phyloP scores from a whole-genome alignment of 2,888 invertebrate species.

The Cheilosia scutellata region DNA sequence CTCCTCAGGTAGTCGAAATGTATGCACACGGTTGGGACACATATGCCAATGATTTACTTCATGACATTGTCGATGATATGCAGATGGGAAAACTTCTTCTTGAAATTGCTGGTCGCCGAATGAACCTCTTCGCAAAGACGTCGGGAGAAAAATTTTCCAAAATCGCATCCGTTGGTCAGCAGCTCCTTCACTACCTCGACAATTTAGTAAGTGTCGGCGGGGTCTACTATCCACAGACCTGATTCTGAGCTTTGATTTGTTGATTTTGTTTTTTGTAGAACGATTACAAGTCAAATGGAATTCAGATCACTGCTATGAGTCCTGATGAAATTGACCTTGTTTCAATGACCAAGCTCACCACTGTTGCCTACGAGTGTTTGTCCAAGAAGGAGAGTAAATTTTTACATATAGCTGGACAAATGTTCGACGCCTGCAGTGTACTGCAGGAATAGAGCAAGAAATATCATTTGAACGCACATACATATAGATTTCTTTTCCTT shows the following conservation, averaged over 20 bases:
- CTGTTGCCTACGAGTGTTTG: slow-evolving; percentile 83
- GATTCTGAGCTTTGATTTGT: slow-evolving; percentile 62
- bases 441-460: slow-evolving; percentile 77
- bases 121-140: slow-evolving; percentile 88
- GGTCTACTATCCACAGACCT: slow-evolving; percentile 78
- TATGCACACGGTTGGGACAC: slow-evolving; percentile 87
- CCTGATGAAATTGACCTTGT: slow-evolving; percentile 81
- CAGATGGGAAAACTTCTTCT: slow-evolving; percentile 89
- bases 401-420: slow-evolving; percentile 84
- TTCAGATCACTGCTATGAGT: slow-evolving; percentile 80
- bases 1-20: slow-evolving; percentile 85
- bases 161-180: slow-evolving; percentile 91
- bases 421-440: slow-evolving; percentile 85
- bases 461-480: neutral
- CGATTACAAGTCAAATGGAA: slow-evolving; percentile 58
- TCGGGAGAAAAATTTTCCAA: slow-evolving; percentile 87
- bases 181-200: slow-evolving; percentile 91
- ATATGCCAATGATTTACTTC: slow-evolving; percentile 87
- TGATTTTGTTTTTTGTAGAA: slow-evolving; percentile 60
- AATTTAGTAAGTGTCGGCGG: slow-evolving; percentile 85
- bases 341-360: slow-evolving; percentile 83
- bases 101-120: slow-evolving; percentile 91
- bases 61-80: slow-evolving; percentile 88
- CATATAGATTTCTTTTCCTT: neutral
- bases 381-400: slow-evolving; percentile 82